A percentile compares a stretch with the other conserved stretches of the same genome.
These are phyloP conservation scores for Girardinichthys multiradiatus DNA, from an alignment of 2,113 vertebrate genomes.

Conservation along the genomic window DNA sequence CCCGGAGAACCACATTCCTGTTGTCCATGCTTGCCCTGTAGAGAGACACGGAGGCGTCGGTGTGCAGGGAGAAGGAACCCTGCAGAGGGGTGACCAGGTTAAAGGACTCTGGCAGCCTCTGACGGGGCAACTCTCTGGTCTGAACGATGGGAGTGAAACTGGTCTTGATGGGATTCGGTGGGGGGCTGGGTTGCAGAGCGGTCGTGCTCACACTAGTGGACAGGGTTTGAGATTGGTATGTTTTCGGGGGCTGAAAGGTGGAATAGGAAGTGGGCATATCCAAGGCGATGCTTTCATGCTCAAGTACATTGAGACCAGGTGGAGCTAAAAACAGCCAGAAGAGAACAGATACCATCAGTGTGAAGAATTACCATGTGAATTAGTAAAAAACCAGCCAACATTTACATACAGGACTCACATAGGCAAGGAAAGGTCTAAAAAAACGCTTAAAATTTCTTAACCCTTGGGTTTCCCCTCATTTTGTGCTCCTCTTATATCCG, in stretches of 20 bases:
- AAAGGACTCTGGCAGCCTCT: constrained; percentile 81
- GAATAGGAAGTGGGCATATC: constrained; percentile 70
- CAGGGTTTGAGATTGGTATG: constrained; percentile 32
- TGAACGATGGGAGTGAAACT: constrained; percentile 52
- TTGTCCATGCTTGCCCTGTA: constrained; percentile 81
- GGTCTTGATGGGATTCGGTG: constrained; percentile 1
- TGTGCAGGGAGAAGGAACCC: constrained; percentile 66
- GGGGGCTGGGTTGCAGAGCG: background rate
- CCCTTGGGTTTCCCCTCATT: too few species aligned
- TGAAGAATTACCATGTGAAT: background rate
- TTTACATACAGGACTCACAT: background rate
- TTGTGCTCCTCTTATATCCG: too few species aligned
- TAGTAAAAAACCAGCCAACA: background rate
- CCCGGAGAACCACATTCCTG: constrained; percentile 80
- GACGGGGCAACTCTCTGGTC: constrained; percentile 75
- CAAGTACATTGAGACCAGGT: constrained; percentile 76
- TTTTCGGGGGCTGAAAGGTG: constrained; percentile 62
- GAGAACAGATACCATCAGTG: background rate
- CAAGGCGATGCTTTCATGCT: constrained; percentile 80
- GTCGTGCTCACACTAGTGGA: background rate
- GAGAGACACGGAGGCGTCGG: constrained; percentile 69
- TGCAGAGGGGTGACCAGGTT: constrained; percentile 75
- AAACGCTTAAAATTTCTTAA: too few species aligned
- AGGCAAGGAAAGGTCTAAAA: too few species aligned
- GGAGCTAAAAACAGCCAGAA: constrained; percentile 66